Evolutionary conservation across 2,113 vertebrate species (phyloP), one percentile per base, ranked within the genome.

Genomic region (Ia io): DNA sequence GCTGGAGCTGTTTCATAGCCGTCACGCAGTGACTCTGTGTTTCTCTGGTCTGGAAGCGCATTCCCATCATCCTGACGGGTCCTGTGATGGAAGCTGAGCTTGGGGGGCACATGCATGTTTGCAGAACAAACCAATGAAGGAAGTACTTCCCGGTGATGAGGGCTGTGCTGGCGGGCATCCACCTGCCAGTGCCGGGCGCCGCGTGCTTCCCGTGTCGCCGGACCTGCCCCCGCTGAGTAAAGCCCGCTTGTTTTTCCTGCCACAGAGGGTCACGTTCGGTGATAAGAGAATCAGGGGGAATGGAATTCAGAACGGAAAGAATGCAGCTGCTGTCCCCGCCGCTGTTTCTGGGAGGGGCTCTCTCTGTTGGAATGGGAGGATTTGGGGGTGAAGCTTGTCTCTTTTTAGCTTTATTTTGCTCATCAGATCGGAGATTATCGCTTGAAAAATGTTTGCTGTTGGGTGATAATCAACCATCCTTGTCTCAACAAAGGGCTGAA

Each of bases 81-180:
- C 32, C 16, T 25, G 37, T 32, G 20, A 2, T 2, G 12, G 0
- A 63, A 87, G 53, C 82, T 35, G 49, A 37, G 28, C 73, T 91
- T 18, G 67, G 70, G 85, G 53, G 44, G 23, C 85, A 13, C 7
- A 7, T 4, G 42, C 37, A 63, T 37, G 44, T 67, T 40, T 76
- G 80, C 59, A 69, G 76, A 88, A 63, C 77, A 88, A 82, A 88
- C 83, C 80, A 10, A 65, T 53, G 37, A 28, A 84, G 70, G 61
- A 83, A 42, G 93, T 28, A 7, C 69, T n/a, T 49, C 20, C 69
- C 32, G 53, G 65, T 59, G 87, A 56, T 56, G 86, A 89, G 59
- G 47, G 16, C 30, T 16, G 10, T 11, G 42, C 44, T 73, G 44
- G 82, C 63, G 44, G 40, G 84, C 70, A 20, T 5, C 3, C 13